A percentile compares a stretch with the other conserved stretches of the same genome.
These are phyloP conservation scores for Cephalopterus ornatus DNA, from an alignment of 2,113 vertebrate genomes.

Conservation along the genomic window DNA sequence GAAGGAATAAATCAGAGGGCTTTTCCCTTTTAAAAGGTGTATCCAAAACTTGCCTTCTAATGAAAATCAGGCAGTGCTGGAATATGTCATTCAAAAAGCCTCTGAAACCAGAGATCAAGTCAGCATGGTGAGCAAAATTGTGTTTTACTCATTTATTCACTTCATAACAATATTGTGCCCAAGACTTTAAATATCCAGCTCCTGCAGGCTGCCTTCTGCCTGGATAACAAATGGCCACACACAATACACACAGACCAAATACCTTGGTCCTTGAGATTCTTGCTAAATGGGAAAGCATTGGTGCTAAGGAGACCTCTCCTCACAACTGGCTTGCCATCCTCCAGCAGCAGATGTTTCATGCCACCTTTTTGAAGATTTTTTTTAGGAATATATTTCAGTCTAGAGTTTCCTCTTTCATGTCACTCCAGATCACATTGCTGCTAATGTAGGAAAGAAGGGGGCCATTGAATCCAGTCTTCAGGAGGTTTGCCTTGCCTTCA, in stretches of 20 bases:
- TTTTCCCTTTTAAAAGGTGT: neutral
- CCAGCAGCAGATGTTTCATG: neutral
- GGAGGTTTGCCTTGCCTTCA: neutral
- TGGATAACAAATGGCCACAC: neutral
- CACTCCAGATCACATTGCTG: neutral
- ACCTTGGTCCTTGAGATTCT: neutral
- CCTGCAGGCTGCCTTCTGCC: neutral
- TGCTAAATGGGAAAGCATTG: neutral
- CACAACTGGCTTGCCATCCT: neutral
- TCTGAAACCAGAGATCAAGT: neutral
- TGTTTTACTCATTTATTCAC: neutral
- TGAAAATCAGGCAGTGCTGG: neutral
- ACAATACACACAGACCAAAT: rapidly evolving
- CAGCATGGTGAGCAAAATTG: neutral
- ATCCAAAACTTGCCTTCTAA: neutral
- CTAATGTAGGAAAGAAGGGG: neutral
- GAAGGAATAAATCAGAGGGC: neutral
- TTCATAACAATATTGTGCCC: rapidly evolving
- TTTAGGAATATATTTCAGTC: neutral
- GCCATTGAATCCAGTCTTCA: neutral
- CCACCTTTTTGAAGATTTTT: neutral
- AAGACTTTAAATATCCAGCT: neutral
- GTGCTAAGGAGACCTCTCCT: neutral
- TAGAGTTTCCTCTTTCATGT: neutral
- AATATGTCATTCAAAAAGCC: neutral